phyloP scores from a whole-genome alignment of 2,797 vertebrate genomes.

The Xerus rutilus region DNA sequence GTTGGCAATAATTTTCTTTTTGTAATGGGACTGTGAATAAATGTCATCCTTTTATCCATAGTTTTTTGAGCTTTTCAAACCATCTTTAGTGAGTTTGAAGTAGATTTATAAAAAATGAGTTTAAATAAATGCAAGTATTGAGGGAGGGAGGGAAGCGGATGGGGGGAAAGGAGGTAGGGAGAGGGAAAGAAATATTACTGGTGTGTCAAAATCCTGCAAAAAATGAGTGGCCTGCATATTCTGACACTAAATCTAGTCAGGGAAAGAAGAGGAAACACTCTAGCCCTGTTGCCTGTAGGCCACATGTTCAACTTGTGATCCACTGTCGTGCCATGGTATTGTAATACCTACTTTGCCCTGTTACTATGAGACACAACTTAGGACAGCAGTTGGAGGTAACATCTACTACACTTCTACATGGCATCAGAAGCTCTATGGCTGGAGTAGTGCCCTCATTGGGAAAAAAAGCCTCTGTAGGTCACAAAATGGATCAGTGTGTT shows the following conservation, averaged over 20 bases:
- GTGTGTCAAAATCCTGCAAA: neutral
- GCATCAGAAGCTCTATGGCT: neutral
- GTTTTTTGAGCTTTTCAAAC: neutral
- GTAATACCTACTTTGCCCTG: neutral
- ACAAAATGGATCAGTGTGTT: neutral
- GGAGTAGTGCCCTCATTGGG: neutral
- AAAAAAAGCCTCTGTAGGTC: neutral
- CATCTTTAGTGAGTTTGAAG: neutral
- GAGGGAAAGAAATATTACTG: too few species aligned
- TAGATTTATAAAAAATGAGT: neutral
- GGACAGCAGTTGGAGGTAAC: neutral
- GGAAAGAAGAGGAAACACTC: neutral
- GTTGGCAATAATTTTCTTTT: neutral
- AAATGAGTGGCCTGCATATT: neutral
- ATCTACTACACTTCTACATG: rapidly evolving
- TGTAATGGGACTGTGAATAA: neutral
- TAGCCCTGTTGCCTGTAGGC: too few species aligned
- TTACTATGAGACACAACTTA: neutral
- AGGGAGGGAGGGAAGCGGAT: too few species aligned
- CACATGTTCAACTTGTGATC: rapidly evolving
- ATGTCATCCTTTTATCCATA: too few species aligned
- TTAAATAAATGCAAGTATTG: neutral
- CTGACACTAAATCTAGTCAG: neutral
- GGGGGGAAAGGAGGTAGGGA: too few species aligned
- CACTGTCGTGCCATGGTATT: neutral